A percentile compares a stretch with the other conserved stretches of the same genome.
Evolutionary conservation across 2,797 vertebrate genomes (phyloP).

Genomic region (Urophycis tenuis): DNA sequence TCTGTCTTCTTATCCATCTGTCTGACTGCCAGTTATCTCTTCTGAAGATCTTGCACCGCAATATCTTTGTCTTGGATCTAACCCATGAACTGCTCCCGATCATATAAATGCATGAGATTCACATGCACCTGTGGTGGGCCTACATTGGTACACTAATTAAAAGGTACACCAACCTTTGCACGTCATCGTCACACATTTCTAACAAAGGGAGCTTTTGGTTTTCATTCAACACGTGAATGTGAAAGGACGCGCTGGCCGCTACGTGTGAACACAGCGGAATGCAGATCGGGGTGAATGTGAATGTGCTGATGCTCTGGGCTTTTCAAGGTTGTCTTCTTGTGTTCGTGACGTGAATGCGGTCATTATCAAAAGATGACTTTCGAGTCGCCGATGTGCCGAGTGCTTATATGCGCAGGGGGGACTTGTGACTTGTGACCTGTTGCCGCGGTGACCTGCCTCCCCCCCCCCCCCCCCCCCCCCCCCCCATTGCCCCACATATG

Average conservation of each 20-base stretch:
- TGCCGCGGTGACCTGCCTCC: constrained; percentile 6
- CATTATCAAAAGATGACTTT: too few species aligned
- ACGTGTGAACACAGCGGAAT: not conserved
- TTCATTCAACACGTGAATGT: not conserved
- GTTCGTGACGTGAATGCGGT: too few species aligned
- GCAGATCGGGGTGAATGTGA: not conserved
- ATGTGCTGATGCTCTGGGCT: not conserved
- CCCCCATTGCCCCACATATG: too few species aligned
- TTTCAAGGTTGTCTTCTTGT: too few species aligned
- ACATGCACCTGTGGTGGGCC: not conserved
- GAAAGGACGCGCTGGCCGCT: not conserved
- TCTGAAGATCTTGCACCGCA: not conserved
- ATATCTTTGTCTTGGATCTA: not conserved
- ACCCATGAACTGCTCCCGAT: not conserved
- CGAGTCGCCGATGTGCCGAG: not conserved
- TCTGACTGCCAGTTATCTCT: not conserved
- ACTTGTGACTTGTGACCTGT: constrained; percentile 47
- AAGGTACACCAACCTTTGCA: not conserved
- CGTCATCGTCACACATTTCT: not conserved
- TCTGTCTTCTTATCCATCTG: not conserved
- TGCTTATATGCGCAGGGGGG: constrained; percentile 19
- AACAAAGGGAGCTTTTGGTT: too few species aligned
- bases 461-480: too few species aligned
- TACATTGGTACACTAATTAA: not conserved
- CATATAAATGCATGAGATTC: not conserved